phyloP scores from a whole-genome alignment of 1,140 invertebrate species.

The Conus ventricosus region DNA sequence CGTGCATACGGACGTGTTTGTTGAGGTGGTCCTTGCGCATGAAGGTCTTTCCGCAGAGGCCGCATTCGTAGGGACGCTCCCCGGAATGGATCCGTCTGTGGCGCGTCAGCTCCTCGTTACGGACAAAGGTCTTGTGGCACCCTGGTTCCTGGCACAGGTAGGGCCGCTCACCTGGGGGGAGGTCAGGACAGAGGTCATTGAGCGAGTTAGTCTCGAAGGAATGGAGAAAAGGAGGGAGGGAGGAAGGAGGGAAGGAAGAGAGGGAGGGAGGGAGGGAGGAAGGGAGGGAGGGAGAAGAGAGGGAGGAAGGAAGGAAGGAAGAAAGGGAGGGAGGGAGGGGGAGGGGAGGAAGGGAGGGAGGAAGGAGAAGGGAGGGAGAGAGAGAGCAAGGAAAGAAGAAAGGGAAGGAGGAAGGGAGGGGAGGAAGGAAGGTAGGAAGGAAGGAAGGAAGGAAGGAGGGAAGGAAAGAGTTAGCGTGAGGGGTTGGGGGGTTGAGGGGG shows the following conservation, averaged over 20 bases:
- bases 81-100: constrained; percentile 58
- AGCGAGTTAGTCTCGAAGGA: neutral
- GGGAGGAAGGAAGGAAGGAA: neutral
- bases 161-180: constrained; percentile 51
- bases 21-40: constrained; percentile 90
- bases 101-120: constrained; percentile 50
- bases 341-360: neutral
- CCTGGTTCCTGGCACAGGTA: constrained; percentile 40
- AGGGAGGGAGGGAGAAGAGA: neutral
- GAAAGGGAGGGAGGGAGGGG: neutral
- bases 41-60: constrained; percentile 91
- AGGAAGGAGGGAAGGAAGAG: neutral
- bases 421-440: too few species aligned
- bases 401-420: neutral
- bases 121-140: constrained; percentile 81
- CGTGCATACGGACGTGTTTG: constrained; percentile 77
- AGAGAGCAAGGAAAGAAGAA: too few species aligned
- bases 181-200: neutral
- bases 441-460: too few species aligned
- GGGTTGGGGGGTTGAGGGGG: too few species aligned
- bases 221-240: neutral
- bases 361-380: neutral
- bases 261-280: neutral
- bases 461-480: neutral
- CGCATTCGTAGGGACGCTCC: constrained; percentile 69